phyloP scores from a whole-genome alignment of 2,888 invertebrate species.

The Agonopterix heracliana region DNA sequence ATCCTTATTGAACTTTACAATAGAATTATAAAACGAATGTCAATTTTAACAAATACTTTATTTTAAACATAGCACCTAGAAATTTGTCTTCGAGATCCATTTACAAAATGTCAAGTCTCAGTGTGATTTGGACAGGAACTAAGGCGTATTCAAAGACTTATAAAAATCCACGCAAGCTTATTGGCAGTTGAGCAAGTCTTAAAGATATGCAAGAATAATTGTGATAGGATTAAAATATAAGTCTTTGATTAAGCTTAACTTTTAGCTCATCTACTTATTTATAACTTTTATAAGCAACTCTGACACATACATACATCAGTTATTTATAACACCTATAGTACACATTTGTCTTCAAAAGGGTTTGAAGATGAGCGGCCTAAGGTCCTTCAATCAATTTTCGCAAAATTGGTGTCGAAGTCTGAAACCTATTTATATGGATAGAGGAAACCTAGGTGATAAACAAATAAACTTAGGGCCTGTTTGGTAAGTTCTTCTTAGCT shows the following conservation, averaged over 20 bases:
- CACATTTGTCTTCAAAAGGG: neutral
- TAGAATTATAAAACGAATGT: neutral
- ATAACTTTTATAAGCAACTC: neutral
- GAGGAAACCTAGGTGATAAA: too few relatives aligned
- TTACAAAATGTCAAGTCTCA: conserved; percentile 41
- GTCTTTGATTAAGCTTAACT: conserved; percentile 26
- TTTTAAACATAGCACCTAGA: conserved; percentile 65
- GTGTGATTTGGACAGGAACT: conserved; percentile 32
- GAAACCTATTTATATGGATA: too few relatives aligned
- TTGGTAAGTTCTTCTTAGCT: too few relatives aligned
- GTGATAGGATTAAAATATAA: conserved; percentile 17
- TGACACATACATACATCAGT: neutral
- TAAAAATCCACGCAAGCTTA: conserved; percentile 2
- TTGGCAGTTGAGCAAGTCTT: too few relatives aligned
- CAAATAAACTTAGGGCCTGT: too few relatives aligned
- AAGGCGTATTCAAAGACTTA: conserved; percentile 28
- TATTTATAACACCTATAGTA: neutral
- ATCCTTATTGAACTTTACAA: neutral
- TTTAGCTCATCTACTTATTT: neutral
- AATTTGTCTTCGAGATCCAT: conserved; percentile 58
- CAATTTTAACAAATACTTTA: conserved; percentile 52
- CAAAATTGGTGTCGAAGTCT: too few relatives aligned
- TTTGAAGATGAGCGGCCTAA: too few relatives aligned
- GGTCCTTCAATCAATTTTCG: too few relatives aligned
- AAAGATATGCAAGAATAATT: conserved; percentile 22